Evolutionary conservation across 2,797 vertebrate genomes (phyloP).

Genomic region (Stomatorhinus walkeri): DNA sequence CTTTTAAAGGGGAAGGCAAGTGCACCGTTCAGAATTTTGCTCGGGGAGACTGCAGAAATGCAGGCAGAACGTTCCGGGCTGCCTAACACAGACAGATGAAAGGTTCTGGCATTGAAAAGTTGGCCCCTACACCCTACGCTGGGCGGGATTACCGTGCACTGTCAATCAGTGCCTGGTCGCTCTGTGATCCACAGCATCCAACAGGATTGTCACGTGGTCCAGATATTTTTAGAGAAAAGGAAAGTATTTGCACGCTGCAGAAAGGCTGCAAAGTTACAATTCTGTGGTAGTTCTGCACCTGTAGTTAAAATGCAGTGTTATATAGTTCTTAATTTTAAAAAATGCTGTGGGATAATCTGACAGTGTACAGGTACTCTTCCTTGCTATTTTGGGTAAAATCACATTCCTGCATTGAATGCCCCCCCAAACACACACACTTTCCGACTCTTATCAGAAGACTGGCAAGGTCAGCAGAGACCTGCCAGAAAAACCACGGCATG

Average conservation of each 20-base stretch:
- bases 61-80: background rate
- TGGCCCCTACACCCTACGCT: background rate
- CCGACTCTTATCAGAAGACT: background rate
- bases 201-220: background rate
- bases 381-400: background rate
- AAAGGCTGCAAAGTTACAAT: background rate
- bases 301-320: background rate
- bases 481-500: background rate
- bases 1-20: slow-evolving; percentile 12
- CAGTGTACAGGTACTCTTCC: background rate
- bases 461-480: background rate
- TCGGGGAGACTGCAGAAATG: background rate
- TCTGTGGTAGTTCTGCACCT: background rate
- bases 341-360: background rate
- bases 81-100: background rate
- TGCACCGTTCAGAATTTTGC: background rate
- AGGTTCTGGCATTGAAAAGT: background rate
- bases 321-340: background rate
- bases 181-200: background rate
- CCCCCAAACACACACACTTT: background rate
- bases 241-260: background rate
- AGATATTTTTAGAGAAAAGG: background rate
- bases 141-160: background rate
- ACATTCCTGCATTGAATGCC: background rate
- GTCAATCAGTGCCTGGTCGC: background rate